phyloP scores from a whole-genome alignment of 2,797 vertebrate genomes.

The Danio kyathit region DNA sequence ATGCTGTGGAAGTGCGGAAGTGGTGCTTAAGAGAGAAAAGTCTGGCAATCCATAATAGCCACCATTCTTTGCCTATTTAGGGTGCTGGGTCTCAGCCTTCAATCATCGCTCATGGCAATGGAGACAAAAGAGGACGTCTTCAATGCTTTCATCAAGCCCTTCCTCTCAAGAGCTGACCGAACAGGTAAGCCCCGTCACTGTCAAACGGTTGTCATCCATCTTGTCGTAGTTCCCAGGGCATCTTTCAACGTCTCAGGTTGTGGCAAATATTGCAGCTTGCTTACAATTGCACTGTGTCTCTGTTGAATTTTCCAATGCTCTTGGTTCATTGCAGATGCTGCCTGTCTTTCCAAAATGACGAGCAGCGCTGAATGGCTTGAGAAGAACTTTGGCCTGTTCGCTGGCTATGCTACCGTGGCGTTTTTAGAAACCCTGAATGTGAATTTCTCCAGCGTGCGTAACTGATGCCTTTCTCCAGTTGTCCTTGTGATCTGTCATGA shows the following conservation, averaged over 20 bases:
- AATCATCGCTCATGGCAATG: conserved; percentile 48
- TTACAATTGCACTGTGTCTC: not conserved
- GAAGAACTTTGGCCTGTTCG: conserved; percentile 18
- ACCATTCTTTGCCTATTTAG: not conserved
- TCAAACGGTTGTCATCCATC: too few species aligned
- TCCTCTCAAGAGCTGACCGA: conserved; percentile 56
- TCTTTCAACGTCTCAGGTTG: not conserved
- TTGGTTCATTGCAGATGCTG: not conserved
- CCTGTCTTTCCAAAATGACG: not conserved
- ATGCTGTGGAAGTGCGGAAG: not conserved
- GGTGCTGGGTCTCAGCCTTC: conserved; percentile 15
- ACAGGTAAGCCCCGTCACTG: conserved; percentile 57
- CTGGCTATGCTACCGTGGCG: not conserved
- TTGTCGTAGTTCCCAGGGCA: too few species aligned
- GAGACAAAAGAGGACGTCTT: conserved; percentile 38
- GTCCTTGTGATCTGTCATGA: not conserved
- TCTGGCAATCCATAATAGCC: not conserved
- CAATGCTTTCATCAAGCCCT: conserved; percentile 60
- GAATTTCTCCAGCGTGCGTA: conserved; percentile 36
- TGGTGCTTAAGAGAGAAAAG: not conserved
- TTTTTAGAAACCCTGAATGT: not conserved
- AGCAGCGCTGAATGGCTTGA: too few species aligned
- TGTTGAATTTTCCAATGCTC: not conserved
- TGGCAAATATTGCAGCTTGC: too few species aligned
- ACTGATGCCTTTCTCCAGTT: not conserved